Base-by-base conservation (phyloP, 2,113 vertebrate genomes). In the Pyxicephalus adspersus region DNA sequence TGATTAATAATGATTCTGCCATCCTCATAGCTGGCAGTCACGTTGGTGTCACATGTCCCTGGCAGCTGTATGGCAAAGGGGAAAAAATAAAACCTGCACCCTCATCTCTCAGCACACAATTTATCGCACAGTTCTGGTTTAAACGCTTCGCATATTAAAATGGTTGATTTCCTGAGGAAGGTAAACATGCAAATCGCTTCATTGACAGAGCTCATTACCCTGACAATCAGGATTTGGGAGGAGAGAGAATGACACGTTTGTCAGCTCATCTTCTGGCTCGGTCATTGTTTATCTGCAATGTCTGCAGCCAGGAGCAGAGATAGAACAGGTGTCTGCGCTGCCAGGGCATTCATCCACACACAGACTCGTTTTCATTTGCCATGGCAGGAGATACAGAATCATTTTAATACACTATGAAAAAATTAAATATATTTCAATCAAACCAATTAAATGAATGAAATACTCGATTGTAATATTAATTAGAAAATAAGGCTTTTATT, bases 141-240 rank as follows among this genome's bases (percentile, higher is more conserved):
- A 22, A 60, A 19, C 52, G 16, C 7, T 15, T 76, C 26, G 57
- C 65, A 70, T 67, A 80, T 80, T 63, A 71, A 52, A 29, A 67
- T 71, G 66, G 22, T 50, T 70, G 23, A 80, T 80, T 68, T 64
- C 26, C 58, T 80, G 68, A 4, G 20, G 60, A 73, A 81, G 60
- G 68, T 73, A 81, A 74, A 81, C 79, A 74, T 81, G 70, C 70
- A 81, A 64, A 81, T 81, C 23, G 79, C 55, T 81, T 57, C 68
- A 63, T 72, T 80, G 77, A 63, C 77, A 63, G 65, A 55, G 15
- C 61, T 60, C 64, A 80, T 80, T 71, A 72, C 77, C 67, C 67
- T 80, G 16, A 80, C 38, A 58, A 61, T 75, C 29, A 18, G 72
- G 22, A 55, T 73, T 17, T 34, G 68, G 28, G 50, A 25, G 15